Evolutionary conservation across 2,797 vertebrate species (phyloP), one percentile per base, ranked within the genome.

Genomic region (Glossophaga mutica): DNA sequence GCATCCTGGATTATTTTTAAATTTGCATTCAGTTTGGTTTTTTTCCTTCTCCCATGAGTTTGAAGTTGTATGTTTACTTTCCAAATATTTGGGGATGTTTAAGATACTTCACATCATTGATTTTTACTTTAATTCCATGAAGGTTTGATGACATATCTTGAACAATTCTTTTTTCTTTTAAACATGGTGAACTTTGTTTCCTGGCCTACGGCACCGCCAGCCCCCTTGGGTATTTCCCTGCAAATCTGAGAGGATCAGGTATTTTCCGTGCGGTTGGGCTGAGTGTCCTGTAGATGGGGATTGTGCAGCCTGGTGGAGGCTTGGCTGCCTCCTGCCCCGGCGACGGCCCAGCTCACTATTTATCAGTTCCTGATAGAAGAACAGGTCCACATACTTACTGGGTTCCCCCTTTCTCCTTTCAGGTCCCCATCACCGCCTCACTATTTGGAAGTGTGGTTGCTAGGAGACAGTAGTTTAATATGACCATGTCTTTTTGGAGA

Each of bases 201-300:
- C 3, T 34, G 29, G 48, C 22, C 21, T 39, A 4, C 0, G 1
- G 8, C 9, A 29, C 3, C 3, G 15, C 6, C 34, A 5, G 15
- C 37, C 15, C 15, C 39, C 74, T 22, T 10, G 39, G 32, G 12
- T 5, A 6, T 39, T 39, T 57, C 55, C 29, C 32, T 2, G 50
- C 37, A 32, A n/a, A 32, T 3, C 1, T 71, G 52, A 15, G 50
- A 59, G 32, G 37, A 21, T 6, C 0, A 5, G 29, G 24, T 2
- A 32, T 16, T 52, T 11, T 3, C 42, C 1, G 29, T 37, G 62
- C 1, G 5, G n/a, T 5, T 1, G 22, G 16, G 48, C 18, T 21
- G 19, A 37, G 24, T 0, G 22, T 10, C n/a, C 67, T 16, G 3
- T 29, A 62, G 12, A 12, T 12, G 12, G 59, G 26, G 29, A 32